Evolutionary conservation across 2,888 invertebrate genomes (phyloP).

Genomic region (Scrobipalpa costella): DNA sequence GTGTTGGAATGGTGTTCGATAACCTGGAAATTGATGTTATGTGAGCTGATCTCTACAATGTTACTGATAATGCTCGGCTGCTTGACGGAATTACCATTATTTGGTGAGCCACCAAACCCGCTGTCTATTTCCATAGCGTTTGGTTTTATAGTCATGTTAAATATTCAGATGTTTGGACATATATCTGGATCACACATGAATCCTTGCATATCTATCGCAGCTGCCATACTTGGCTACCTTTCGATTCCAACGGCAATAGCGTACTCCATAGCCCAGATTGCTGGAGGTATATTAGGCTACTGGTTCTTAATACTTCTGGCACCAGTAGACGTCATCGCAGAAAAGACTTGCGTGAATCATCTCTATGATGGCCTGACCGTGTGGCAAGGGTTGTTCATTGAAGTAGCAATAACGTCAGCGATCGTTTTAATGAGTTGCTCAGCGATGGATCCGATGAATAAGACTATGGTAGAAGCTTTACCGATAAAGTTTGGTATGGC

Average conservation of each 20-base stretch:
- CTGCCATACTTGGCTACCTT: background rate
- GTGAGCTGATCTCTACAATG: background rate
- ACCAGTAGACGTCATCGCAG: background rate
- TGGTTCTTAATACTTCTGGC: background rate
- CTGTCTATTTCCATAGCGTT: background rate
- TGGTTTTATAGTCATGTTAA: background rate
- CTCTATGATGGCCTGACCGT: background rate
- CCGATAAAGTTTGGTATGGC: background rate
- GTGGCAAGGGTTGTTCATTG: background rate
- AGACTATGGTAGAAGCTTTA: background rate
- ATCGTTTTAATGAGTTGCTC: background rate
- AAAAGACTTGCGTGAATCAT: background rate
- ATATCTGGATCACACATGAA: background rate
- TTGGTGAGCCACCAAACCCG: background rate
- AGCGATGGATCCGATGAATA: background rate
- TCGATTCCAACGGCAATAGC: background rate
- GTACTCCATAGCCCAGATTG: background rate
- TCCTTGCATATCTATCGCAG: background rate
- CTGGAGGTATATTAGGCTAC: background rate
- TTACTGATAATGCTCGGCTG: background rate
- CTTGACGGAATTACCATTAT: background rate
- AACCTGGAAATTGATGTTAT: too few relatives aligned
- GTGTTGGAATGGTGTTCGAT: too few relatives aligned
- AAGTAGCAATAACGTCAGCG: background rate
- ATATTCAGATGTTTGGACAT: background rate